Conservation (phyloP, 2,113 vertebrate genomes). For the Octodon degus region DNA sequence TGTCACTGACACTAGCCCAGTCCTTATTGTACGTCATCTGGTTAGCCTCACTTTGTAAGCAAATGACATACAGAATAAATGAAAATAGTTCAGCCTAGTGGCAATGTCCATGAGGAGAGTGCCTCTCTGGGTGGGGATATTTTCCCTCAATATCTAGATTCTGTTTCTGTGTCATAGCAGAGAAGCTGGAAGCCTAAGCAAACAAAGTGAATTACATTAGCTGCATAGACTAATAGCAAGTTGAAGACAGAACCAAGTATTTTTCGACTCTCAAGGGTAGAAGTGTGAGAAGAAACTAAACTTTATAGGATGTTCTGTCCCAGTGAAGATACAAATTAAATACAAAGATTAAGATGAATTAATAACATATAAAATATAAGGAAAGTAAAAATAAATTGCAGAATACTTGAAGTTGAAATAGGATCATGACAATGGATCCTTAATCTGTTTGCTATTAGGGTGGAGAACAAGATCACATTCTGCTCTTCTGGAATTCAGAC, state of each 20-base stretch:
- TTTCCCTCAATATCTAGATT: neutral
- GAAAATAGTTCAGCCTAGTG: neutral
- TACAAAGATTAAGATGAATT: slow-evolving; percentile 57
- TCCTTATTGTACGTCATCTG: neutral
- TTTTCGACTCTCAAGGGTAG: neutral
- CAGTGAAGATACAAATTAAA: slow-evolving; percentile 51
- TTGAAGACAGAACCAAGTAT: neutral
- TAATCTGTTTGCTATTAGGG: slow-evolving; percentile 72
- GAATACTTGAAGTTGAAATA: slow-evolving; percentile 48
- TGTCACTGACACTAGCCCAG: neutral
- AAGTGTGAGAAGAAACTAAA: slow-evolving; percentile 29
- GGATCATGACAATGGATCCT: slow-evolving; percentile 34
- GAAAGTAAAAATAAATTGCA: slow-evolving; percentile 61
- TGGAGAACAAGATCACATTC: slow-evolving; percentile 66
- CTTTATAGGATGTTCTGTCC: neutral
- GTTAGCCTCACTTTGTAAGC: slow-evolving; percentile 18
- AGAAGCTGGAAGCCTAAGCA: neutral
- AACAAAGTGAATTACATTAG: neutral
- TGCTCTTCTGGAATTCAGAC: slow-evolving; percentile 73
- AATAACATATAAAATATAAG: slow-evolving; percentile 42
- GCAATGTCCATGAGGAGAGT: neutral
- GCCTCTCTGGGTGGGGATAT: neutral
- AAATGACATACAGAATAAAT: neutral
- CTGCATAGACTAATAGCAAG: slow-evolving; percentile 14
- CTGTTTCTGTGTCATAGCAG: neutral